Conservation (phyloP, 1,140 invertebrate species). For the Papilio dardanus region DNA sequence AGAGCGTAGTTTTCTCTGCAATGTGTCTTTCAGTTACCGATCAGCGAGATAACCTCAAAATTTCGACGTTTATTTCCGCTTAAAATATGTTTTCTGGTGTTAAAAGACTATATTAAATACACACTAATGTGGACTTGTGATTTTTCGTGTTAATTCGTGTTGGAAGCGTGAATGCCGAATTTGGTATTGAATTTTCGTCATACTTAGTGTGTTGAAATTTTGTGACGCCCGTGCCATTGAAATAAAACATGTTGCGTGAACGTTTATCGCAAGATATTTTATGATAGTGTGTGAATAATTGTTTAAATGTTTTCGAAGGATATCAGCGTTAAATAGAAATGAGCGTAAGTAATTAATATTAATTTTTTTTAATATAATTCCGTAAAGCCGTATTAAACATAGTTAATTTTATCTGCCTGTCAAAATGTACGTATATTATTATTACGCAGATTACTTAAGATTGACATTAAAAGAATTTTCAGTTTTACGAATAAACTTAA, state of each 20-base stretch:
- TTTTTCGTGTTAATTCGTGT: constrained; percentile 2
- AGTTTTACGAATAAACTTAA: too few relatives aligned
- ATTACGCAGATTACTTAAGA: too few relatives aligned
- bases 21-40: constrained; percentile 74
- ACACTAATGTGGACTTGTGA: constrained; percentile 3
- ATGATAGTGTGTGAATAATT: constrained; percentile 53
- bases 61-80: constrained; percentile 57
- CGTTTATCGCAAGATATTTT: constrained; percentile 48
- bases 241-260: constrained; percentile 45
- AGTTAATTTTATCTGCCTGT: too few relatives aligned
- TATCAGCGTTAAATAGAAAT: constrained; percentile 47
- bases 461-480: too few relatives aligned
- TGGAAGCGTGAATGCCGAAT: constrained; percentile 15
- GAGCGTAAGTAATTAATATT: constrained; percentile 56
- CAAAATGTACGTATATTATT: too few relatives aligned
- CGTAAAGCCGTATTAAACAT: not conserved
- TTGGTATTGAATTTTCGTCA: constrained; percentile 28
- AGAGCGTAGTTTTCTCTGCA: constrained; percentile 53
- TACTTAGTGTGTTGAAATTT: constrained; percentile 20
- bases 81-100: constrained; percentile 44
- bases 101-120: not conserved
- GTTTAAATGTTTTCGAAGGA: constrained; percentile 42
- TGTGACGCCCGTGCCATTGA: constrained; percentile 23
- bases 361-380: constrained; percentile 25
- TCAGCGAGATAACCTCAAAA: constrained; percentile 77